These are phyloP conservation scores for Xiphophorus couchianus DNA, from an alignment of 2,113 vertebrate species.

Conservation along the genomic window DNA sequence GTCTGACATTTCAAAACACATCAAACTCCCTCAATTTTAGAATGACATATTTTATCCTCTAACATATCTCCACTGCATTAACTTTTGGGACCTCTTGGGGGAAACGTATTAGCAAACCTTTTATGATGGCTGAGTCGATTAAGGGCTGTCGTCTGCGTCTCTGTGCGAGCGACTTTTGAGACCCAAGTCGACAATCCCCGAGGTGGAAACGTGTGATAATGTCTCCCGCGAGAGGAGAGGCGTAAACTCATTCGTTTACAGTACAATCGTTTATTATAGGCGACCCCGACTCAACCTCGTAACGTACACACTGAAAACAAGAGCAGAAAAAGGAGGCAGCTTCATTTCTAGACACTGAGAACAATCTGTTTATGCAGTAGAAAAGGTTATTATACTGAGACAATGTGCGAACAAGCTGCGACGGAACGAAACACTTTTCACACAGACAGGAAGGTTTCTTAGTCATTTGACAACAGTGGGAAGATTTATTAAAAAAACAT, in stretches of 20 bases:
- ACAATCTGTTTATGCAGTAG: constrained; percentile 32
- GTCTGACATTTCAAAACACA: constrained; percentile 3
- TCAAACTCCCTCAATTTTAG: background rate
- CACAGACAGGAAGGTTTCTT: constrained; percentile 10
- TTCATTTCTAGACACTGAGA: constrained; percentile 21
- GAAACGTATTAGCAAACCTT: constrained; percentile 7
- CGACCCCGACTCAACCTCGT: constrained; percentile 24
- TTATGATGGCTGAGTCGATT: constrained; percentile 1
- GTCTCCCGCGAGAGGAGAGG: constrained; percentile 11
- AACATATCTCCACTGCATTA: constrained; percentile 15
- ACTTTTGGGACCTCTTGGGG: constrained; percentile 7
- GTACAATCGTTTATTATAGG: constrained; percentile 32
- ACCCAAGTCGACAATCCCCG: background rate
- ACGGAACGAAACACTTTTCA: constrained; percentile 28
- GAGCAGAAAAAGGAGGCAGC: constrained; percentile 17
- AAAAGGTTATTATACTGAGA: constrained; percentile 7
- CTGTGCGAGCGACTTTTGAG: background rate
- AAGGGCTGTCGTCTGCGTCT: constrained; percentile 7
- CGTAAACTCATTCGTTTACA: background rate
- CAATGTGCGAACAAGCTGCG: constrained; percentile 24
- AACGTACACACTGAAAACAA: constrained; percentile 40
- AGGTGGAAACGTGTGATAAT: background rate
- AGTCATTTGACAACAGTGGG: constrained; percentile 30
- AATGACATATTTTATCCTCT: constrained; percentile 21
- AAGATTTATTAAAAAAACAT: constrained; percentile 38